phyloP scores from a whole-genome alignment of 92 coral and sea anemone species.

The Ricordea florida region DNA sequence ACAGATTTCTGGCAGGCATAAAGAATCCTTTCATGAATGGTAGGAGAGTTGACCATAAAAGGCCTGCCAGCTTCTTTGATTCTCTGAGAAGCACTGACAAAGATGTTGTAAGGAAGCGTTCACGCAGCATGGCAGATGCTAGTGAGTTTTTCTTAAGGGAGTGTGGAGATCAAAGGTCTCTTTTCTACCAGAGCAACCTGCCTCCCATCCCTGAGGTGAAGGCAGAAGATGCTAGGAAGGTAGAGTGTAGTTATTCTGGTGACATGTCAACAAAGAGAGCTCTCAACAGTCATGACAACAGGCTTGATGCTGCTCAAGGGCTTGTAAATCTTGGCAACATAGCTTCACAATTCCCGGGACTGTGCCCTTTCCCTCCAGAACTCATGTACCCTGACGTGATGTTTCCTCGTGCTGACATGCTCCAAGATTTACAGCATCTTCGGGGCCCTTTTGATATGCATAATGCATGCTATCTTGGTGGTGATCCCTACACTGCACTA shows the following conservation, averaged over 20 bases:
- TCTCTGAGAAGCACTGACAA: slow-evolving; percentile 58
- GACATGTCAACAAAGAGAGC: slow-evolving; percentile 57
- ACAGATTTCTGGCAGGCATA: slow-evolving; percentile 34
- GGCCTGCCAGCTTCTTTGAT: slow-evolving; percentile 45
- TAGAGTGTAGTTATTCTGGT: slow-evolving; percentile 29
- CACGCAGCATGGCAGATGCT: slow-evolving; percentile 85
- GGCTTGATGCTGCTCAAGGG: slow-evolving; percentile 90
- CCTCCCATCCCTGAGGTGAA: slow-evolving; percentile 75
- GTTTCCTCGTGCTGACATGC: slow-evolving; percentile 72
- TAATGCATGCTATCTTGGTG: slow-evolving; percentile 68
- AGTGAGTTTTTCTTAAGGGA: slow-evolving; percentile 71
- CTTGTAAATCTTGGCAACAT: slow-evolving; percentile 82
- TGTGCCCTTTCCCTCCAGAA: slow-evolving; percentile 81
- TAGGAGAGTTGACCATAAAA: slow-evolving; percentile 64
- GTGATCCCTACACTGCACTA: slow-evolving; percentile 70
- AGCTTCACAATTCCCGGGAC: slow-evolving; percentile 71
- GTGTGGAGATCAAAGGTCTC: slow-evolving; percentile 56
- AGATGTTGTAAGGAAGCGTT: slow-evolving; percentile 68
- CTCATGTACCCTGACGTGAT: slow-evolving; percentile 88
- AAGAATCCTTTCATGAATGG: slow-evolving; percentile 52
- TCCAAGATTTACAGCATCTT: slow-evolving; percentile 71
- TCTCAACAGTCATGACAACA: slow-evolving; percentile 69
- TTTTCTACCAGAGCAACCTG: slow-evolving; percentile 59
- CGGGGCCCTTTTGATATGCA: slow-evolving; percentile 72
- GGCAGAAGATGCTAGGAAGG: slow-evolving; percentile 39